Evolutionary conservation across 2,888 invertebrate species (phyloP).

Genomic region (Oegoconia quadripuncta): DNA sequence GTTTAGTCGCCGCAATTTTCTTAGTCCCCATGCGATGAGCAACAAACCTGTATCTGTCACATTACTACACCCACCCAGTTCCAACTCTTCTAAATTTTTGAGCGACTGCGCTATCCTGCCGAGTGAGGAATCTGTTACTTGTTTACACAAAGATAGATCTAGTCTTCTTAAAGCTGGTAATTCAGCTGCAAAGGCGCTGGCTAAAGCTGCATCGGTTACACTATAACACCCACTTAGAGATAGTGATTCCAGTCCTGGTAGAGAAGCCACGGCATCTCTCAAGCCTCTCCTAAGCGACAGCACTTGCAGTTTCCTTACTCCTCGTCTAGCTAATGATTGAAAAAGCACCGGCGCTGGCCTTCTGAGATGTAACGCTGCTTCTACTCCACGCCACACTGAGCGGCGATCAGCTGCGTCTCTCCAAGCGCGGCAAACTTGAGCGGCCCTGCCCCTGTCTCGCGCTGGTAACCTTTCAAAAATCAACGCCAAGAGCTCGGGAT

Average conservation of each 20-base stretch:
- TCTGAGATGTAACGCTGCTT: conserved; percentile 92
- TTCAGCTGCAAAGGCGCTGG: conserved; percentile 89
- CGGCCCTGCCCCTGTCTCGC: conserved; percentile 92
- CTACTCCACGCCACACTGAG: conserved; percentile 96
- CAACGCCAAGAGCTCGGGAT: conserved; percentile 94
- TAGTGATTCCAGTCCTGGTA: conserved; percentile 91
- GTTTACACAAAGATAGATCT: conserved; percentile 95
- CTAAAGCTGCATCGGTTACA: conserved; percentile 91
- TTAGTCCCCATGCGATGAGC: conserved; percentile 92
- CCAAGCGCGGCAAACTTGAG: conserved; percentile 94
- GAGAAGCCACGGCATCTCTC: conserved; percentile 90
- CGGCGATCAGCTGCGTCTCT: conserved; percentile 95
- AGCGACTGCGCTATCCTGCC: conserved; percentile 91
- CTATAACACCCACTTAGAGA: conserved; percentile 96
- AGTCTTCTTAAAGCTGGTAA: conserved; percentile 87
- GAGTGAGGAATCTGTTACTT: conserved; percentile 94
- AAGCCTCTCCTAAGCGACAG: conserved; percentile 90
- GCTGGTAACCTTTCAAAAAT: conserved; percentile 95
- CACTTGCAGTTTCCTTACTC: conserved; percentile 93
- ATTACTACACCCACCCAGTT: conserved; percentile 94
- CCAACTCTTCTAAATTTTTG: conserved; percentile 91
- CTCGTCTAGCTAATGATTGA: conserved; percentile 90
- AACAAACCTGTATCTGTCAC: conserved; percentile 93
- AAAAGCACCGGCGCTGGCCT: conserved; percentile 91
- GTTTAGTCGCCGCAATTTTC: conserved; percentile 90